Evolutionary conservation across 1,140 invertebrate species (phyloP).

Genomic region (Trachymyrmex cornetzi): DNA sequence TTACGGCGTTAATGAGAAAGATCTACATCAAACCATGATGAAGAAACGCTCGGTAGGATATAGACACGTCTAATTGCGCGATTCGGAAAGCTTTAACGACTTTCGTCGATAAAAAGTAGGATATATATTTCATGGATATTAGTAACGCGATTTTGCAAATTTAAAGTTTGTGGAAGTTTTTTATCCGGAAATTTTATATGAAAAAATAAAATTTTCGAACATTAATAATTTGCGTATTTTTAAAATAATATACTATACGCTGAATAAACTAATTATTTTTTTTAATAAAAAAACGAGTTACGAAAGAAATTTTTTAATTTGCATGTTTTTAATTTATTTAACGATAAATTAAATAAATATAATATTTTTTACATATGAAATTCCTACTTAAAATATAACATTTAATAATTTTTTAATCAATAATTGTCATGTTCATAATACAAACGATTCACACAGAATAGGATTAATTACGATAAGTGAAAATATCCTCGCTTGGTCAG

Average conservation of each 20-base stretch:
- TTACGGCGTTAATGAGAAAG: constrained; percentile 51
- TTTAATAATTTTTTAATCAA: constrained; percentile 16
- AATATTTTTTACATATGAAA: not conserved
- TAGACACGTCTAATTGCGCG: constrained; percentile 36
- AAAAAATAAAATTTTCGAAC: not conserved
- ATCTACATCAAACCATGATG: constrained; percentile 36
- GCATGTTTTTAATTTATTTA: not conserved
- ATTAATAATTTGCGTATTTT: not conserved
- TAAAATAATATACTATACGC: too few relatives aligned
- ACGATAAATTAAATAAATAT: not conserved
- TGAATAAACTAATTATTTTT: not conserved
- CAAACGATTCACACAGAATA: not conserved
- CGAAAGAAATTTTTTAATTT: not conserved
- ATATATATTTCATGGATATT: not conserved
- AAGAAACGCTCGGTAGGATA: constrained; percentile 36
- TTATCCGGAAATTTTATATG: not conserved
- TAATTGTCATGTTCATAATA: not conserved
- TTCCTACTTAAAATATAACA: not conserved
- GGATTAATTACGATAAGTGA: constrained; percentile 11
- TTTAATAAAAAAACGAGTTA: not conserved
- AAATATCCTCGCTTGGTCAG: not conserved
- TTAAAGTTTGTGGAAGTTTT: constrained; percentile 4
- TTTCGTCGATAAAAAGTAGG: not conserved
- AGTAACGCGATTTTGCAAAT: not conserved
- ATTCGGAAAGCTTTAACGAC: constrained; percentile 34